Evolutionary conservation across 2,113 vertebrate genomes (phyloP).

Genomic region (Eonycteris spelaea): DNA sequence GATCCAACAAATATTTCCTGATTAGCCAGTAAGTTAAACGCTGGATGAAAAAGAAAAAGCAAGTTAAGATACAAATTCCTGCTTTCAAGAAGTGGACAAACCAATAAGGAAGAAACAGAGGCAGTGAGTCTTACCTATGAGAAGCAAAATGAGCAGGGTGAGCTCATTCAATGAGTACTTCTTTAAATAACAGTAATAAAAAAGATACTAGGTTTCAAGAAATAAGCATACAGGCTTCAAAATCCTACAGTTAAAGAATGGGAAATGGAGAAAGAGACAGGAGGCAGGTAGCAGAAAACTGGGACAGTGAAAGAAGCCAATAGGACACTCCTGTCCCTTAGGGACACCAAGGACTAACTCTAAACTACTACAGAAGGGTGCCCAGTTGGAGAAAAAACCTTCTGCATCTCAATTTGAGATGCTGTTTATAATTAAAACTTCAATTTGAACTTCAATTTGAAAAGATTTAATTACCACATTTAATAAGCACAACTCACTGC

Average conservation of each 20-base stretch:
- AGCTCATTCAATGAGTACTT: not conserved
- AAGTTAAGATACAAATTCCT: constrained; percentile 26
- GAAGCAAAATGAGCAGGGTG: not conserved
- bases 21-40: not conserved
- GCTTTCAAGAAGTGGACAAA: constrained; percentile 12
- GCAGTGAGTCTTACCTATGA: not conserved
- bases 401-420: not conserved
- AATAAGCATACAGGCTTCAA: not conserved
- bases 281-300: not conserved
- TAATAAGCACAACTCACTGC: constrained; percentile 1
- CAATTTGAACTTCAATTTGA: constrained; percentile 4
- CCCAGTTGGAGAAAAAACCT: not conserved
- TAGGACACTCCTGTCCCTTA: not conserved
- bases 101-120: not conserved
- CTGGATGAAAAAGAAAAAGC: not conserved
- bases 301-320: not conserved
- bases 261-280: not conserved
- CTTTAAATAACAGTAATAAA: not conserved
- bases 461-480: constrained; percentile 15
- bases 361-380: not conserved
- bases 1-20: not conserved
- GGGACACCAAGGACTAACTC: not conserved
- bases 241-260: not conserved
- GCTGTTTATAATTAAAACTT: not conserved
- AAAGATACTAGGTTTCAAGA: not conserved